These are phyloP conservation scores for Phortica variegata DNA, from an alignment of 1,140 invertebrate genomes.

Conservation along the genomic window DNA sequence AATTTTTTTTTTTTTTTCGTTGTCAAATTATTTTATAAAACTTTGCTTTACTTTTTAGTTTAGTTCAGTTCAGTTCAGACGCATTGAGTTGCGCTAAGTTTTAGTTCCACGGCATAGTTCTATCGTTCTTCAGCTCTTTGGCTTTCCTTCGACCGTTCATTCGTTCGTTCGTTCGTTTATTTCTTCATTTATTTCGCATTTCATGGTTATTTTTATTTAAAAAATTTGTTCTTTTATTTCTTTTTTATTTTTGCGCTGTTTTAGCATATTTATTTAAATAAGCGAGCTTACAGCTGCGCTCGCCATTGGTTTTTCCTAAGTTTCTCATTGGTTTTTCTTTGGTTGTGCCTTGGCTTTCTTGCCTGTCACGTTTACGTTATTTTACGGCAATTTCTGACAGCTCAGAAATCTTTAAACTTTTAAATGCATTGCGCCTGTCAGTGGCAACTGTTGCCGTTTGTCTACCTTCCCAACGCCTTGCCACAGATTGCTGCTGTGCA, in stretches of 20 bases:
- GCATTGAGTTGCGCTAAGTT: too few species aligned
- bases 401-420: slow-evolving; percentile 48
- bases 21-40: slow-evolving; percentile 51
- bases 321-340: slow-evolving; percentile 27
- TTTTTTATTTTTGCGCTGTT: slow-evolving; percentile 28
- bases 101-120: too few species aligned
- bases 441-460: slow-evolving; percentile 34
- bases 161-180: too few species aligned
- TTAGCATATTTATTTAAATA: slow-evolving; percentile 55
- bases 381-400: slow-evolving; percentile 53
- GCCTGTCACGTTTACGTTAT: slow-evolving; percentile 25
- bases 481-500: slow-evolving; percentile 15
- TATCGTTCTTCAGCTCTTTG: too few species aligned
- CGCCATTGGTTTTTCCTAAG: slow-evolving; percentile 31
- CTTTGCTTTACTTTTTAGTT: slow-evolving; percentile 45
- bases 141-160: slow-evolving; percentile 10
- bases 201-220: slow-evolving; percentile 13
- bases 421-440: slow-evolving; percentile 40
- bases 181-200: slow-evolving; percentile 25
- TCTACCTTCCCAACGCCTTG: background rate
- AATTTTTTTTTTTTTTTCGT: slow-evolving; percentile 31
- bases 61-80: too few species aligned
- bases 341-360: too few species aligned
- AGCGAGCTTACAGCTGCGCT: slow-evolving; percentile 46
- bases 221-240: background rate